phyloP scores from a whole-genome alignment of 2,113 vertebrate genomes.

The human (Homo sapiens) region GRCh38 chr1:33778001-33778500 shows the following conservation, averaged over 20 bases:
- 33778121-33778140: not conserved
- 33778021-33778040: not conserved
- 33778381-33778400: not conserved
- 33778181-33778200: not conserved
- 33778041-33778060: not conserved
- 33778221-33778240: too few species aligned
- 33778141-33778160: not conserved
- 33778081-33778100: not conserved
- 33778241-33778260: too few species aligned
- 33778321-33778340: not conserved
- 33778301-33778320: too few species aligned
- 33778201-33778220: too few species aligned
- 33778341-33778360: not conserved
- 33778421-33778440: not conserved
- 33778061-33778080: rapidly evolving
- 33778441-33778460: not conserved
- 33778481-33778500: too few species aligned
- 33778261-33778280: too few species aligned
- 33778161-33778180: not conserved
- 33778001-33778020: not conserved
- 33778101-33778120: not conserved
- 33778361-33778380: not conserved
- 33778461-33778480: not conserved
- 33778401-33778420: not conserved
- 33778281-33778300: too few species aligned